Evolutionary conservation across 2,797 vertebrate genomes (phyloP), one percentile per base, ranked within the genome.

Genomic region (Sebastes umbrosus): DNA sequence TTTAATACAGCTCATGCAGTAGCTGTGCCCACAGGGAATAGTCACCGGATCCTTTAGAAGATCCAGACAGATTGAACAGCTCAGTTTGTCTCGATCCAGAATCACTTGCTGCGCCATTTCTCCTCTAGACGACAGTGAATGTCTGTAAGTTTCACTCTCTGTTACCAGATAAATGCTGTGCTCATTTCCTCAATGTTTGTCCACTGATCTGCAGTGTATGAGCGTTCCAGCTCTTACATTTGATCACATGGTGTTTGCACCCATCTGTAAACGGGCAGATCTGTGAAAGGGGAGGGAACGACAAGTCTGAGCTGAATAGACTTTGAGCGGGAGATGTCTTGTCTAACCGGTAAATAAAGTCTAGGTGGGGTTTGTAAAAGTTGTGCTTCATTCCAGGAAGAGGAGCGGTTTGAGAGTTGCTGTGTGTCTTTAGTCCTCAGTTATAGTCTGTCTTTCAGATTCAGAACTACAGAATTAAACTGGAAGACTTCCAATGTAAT

Each of bases 1-100:
- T 11, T 2, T 59, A 18, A 88, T 79, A 1, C 85, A 88, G 34
- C 0, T 2, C 72, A 81, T 74, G 67, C 84, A 88, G 78, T 84
- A 85, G 75, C 3, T 88, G 60, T 84, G 82, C 0, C 87, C 76
- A 72, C 81, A 85, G 29, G 71, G 50, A 66, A 82, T 79, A 27
- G 82, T 80, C 31, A 81, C 83, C 0, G 75, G 84, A 52, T 77
- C 76, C 29, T 54, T 63, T 0, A 82, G 11, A 7, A 84, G 73
- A 0, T 88, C 76, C 73, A 84, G 63, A 34, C 29, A 29, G 29
- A 29, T 29, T 29, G 29, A 29, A 29, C 29, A 29, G 50, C 60
- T 63, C 7, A 70, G 3, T 55, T 75, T 83, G 12, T 80, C 81
- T 58, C 2, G 67, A 12, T 80, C 3, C 32, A 54, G 67, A 72